These are phyloP conservation scores for Podarcis raffonei DNA, from an alignment of 2,113 vertebrate species.

Conservation along the genomic window DNA sequence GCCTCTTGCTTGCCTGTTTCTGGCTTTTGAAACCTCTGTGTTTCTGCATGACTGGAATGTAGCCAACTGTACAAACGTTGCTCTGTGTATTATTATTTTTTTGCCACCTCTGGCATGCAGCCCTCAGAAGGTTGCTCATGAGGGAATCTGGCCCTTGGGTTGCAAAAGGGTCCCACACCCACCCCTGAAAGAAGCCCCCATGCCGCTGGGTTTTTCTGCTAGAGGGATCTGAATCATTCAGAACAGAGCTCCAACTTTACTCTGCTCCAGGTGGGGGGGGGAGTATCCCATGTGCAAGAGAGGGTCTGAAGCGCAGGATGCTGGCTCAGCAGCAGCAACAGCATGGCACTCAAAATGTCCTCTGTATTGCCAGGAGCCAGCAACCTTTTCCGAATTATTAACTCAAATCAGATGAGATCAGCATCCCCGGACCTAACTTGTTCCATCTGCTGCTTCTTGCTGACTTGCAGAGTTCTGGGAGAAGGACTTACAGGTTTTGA, in stretches of 20 bases:
- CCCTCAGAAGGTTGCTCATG: too few species aligned
- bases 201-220: not conserved
- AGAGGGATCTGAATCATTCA: not conserved
- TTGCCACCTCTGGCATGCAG: too few species aligned
- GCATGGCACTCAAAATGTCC: not conserved
- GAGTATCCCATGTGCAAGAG: not conserved
- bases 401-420: slow-evolving; percentile 18
- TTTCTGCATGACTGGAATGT: not conserved
- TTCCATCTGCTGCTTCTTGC: slow-evolving; percentile 28
- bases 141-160: too few species aligned
- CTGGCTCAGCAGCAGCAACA: not conserved
- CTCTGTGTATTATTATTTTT: too few species aligned
- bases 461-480: not conserved
- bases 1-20: not conserved
- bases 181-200: not conserved
- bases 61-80: not conserved
- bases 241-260: not conserved
- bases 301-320: not conserved
- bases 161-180: too few species aligned
- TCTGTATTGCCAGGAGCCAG: not conserved
- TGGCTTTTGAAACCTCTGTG: not conserved
- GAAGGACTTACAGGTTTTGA: not conserved
- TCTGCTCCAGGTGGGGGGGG: too few species aligned
- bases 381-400: slow-evolving; percentile 1
- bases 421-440: not conserved